These are phyloP conservation scores for Liparis tanakae DNA, from an alignment of 2,797 vertebrate genomes.

Conservation along the genomic window DNA sequence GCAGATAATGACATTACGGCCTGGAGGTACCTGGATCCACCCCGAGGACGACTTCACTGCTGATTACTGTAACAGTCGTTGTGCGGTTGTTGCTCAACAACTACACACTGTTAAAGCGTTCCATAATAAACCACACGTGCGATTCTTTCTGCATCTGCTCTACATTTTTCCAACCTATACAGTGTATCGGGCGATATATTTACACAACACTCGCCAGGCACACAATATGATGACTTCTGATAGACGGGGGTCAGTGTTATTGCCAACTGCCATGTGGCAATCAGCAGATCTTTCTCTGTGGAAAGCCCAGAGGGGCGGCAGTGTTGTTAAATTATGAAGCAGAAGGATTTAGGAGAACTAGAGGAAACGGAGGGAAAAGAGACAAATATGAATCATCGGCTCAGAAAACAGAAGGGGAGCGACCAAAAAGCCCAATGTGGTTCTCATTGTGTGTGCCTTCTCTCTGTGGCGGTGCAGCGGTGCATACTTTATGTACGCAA, in stretches of 20 bases:
- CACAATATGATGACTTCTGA: conserved; percentile 29
- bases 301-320: conserved; percentile 51
- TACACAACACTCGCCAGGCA: conserved; percentile 19
- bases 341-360: conserved; percentile 48
- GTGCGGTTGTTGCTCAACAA: conserved; percentile 28
- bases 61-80: conserved; percentile 59
- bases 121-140: conserved; percentile 9
- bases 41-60: conserved; percentile 35
- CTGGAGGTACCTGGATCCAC: conserved; percentile 33
- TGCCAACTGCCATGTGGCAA: conserved; percentile 62
- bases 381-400: conserved; percentile 62
- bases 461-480: conserved; percentile 26
- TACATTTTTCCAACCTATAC: conserved; percentile 21
- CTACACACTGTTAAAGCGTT: conserved; percentile 25
- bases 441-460: conserved; percentile 69
- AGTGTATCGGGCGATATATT: not conserved
- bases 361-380: conserved; percentile 43
- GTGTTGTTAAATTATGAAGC: conserved; percentile 41
- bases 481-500: conserved; percentile 43
- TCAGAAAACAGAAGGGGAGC: conserved; percentile 40
- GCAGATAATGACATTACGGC: conserved; percentile 39
- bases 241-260: conserved; percentile 38
- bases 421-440: conserved; percentile 69
- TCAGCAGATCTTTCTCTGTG: conserved; percentile 44
- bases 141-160: conserved; percentile 36